Percentiles rank a stretch among this genome's conserved stretches.
phyloP scores from a whole-genome alignment of 2,888 invertebrate species.

The Clostera curtula region DNA sequence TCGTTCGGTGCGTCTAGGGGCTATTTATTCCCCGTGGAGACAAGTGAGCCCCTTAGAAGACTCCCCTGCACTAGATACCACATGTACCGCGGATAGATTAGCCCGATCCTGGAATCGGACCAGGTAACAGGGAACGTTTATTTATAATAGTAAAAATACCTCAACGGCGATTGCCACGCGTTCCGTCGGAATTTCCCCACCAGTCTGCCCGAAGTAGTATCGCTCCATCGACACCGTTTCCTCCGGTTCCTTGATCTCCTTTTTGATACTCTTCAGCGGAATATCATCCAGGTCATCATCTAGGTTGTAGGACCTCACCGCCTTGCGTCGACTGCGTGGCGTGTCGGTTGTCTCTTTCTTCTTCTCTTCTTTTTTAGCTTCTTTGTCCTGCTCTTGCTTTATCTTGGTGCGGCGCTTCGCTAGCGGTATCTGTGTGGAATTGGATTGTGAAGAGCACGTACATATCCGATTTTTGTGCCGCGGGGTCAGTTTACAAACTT shows the following conservation, averaged over 20 bases:
- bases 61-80: too few species aligned
- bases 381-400: conserved; percentile 48
- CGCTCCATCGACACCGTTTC: conserved; percentile 75
- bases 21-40: background rate
- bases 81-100: too few species aligned
- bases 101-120: too few species aligned
- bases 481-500: too few species aligned
- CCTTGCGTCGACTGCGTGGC: conserved; percentile 41
- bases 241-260: conserved; percentile 52
- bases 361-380: conserved; percentile 28
- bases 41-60: too few species aligned
- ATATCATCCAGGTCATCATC: conserved; percentile 58
- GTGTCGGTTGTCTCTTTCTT: conserved; percentile 10
- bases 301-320: conserved; percentile 41
- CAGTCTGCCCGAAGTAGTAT: conserved; percentile 77
- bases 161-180: conserved; percentile 52
- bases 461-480: too few species aligned
- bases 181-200: conserved; percentile 29
- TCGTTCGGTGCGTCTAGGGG: too few species aligned
- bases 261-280: conserved; percentile 58
- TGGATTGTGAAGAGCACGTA: too few species aligned
- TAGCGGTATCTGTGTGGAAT: conserved; percentile 42
- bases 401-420: conserved; percentile 57
- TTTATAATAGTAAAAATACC: conserved; percentile 33
- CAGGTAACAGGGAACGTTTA: too few species aligned